Evolutionary conservation across 1,140 invertebrate species (phyloP).

Genomic region (Neodiprion pinetum): DNA sequence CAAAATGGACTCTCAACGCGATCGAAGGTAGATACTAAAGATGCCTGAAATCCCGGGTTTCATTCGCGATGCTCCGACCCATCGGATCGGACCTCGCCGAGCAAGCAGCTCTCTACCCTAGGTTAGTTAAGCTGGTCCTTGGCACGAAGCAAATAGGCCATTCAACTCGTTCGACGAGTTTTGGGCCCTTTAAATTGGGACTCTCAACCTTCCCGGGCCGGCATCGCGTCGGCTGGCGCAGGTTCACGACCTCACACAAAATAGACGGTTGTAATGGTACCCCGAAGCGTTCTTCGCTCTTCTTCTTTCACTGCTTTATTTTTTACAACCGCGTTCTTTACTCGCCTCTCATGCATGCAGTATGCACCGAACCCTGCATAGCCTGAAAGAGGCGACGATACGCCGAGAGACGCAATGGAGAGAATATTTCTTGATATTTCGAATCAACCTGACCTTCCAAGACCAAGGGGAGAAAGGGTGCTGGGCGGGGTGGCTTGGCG

Average conservation of each 20-base stretch:
- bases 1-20: too few relatives aligned
- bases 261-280: conserved; percentile 5
- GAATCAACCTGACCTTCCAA: background rate
- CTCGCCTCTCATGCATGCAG: background rate
- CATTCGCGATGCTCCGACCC: background rate
- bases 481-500: too few relatives aligned
- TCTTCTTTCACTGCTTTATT: conserved; percentile 2
- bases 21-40: background rate
- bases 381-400: background rate
- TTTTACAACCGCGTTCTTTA: background rate
- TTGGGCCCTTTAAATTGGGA: conserved; percentile 36
- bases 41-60: background rate
- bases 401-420: background rate
- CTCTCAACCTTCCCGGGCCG: background rate
- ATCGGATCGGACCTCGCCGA: background rate
- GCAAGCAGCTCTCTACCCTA: background rate
- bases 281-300: background rate
- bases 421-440: conserved; percentile 3
- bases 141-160: conserved; percentile 29
- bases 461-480: too few relatives aligned
- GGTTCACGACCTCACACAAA: conserved; percentile 32
- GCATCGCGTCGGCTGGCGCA: conserved; percentile 7
- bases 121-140: conserved; percentile 2
- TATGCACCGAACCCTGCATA: too few relatives aligned
- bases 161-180: conserved; percentile 43